phyloP scores from a whole-genome alignment of 2,888 invertebrate species.

The Cosmia trapezina region DNA sequence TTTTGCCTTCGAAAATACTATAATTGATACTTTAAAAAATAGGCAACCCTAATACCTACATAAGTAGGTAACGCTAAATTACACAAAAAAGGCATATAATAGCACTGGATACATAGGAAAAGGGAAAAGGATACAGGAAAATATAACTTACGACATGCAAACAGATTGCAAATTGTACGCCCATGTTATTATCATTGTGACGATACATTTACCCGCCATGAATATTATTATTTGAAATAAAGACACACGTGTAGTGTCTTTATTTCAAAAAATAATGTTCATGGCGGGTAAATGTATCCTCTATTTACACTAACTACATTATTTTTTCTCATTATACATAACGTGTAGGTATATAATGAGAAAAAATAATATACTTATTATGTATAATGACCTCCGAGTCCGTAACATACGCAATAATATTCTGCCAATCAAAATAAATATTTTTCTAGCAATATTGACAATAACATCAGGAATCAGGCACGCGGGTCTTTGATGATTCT shows the following conservation, averaged over 20 bases:
- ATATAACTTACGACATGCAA: conserved; percentile 16
- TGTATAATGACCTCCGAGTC: conserved; percentile 35
- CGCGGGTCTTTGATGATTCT: conserved; percentile 28
- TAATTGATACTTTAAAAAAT: no score
- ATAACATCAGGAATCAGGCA: conserved; percentile 36
- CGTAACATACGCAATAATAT: conserved; percentile 37
- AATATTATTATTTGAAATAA: conserved; percentile 34
- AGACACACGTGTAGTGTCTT: conserved; percentile 29
- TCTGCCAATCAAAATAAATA: conserved; percentile 42
- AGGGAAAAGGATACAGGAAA: conserved; percentile 24
- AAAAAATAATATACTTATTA: conserved; percentile 41
- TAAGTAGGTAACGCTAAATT: background rate
- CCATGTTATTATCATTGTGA: conserved; percentile 21
- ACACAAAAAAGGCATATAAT: conserved; percentile 1
- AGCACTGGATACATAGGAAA: background rate
- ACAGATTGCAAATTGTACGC: conserved; percentile 25
- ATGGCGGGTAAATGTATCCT: no score
- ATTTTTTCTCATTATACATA: no score
- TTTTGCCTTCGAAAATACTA: no score
- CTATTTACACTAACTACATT: no score
- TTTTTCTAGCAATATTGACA: conserved; percentile 37
- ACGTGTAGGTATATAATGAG: conserved; percentile 13
- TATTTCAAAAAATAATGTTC: no score
- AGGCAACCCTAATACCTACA: no score
- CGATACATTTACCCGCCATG: conserved; percentile 15